Base-by-base conservation (phyloP, 1,140 invertebrate genomes). In the Tetramorium parvispinum region DNA sequence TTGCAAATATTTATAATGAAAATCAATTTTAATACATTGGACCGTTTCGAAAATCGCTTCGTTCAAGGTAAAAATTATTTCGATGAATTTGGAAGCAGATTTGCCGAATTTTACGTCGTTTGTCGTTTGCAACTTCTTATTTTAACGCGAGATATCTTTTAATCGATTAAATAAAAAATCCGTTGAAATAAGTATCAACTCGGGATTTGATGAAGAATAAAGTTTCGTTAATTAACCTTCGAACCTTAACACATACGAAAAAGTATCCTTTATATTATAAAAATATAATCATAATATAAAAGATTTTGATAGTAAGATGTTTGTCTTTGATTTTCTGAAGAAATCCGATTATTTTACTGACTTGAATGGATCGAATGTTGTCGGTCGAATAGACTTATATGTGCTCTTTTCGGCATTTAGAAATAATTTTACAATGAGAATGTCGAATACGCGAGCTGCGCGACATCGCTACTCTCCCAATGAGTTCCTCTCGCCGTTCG, bases 401-500 rank as follows among this genome's bases (percentile, higher is more conserved):
- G 27, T 43, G 8, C 18, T 57, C 37, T 82, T 4, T 55, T 40
- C 2, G 24, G 40, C 7, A 37, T 79, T 70, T 70, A 46, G 24
- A 32, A 46, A 71, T 55, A 71, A 73, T 73, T 46, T 71, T 32
- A 13, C 43, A 51, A 24, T 16, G 32, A 40, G 3, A 68, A 6
- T 18, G 1, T 61, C 55, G 37, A 21, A 43, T 79, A 65, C 16
- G n/a, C 46, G 16, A 46, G 57, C 18, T 61, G 46, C 16, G 7
- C 78, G 51, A 24, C 46, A 53, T n/a, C 51, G 32, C n/a, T 16
- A 32, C 32, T 8, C n/a, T 16, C 10, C 66, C 66, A 63, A 76
- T 63, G 76, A 43, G 32, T 40, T 66, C n/a, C 63, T 66, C 63
- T 66, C 53, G 55, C 73, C 68, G 51, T 55, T 40, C 75, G 57